Base-by-base conservation (phyloP, 30 jellyfish, hydroid and myxozoan species). In the Turritopsis dohrnii region DNA sequence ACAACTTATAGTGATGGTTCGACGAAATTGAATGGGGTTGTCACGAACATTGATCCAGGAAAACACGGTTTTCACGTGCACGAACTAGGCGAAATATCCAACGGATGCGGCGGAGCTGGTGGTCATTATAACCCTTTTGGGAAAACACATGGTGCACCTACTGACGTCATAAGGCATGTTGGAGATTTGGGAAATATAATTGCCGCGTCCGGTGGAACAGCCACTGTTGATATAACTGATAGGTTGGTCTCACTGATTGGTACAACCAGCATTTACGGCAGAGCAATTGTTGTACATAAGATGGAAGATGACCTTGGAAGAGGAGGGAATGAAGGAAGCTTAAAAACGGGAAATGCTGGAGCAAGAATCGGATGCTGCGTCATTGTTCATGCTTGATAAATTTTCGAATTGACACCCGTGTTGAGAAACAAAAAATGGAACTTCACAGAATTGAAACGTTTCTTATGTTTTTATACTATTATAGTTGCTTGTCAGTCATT, bases 51-150 rank as follows among this genome's bases (percentile, higher is more conserved):
- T 52, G 54, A 75, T 21, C 84, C 96, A 21, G 98, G 98, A 9
- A 83, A 85, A 23, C 99, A 94, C 74, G 99, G 99, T 18, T 88
- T 94, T 52, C 99, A 94, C 69, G 81, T 94, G 52, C 99, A 94
- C 75, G 95, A 94, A 66, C 86, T 65, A 75, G 99, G 99, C 20
- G 97, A 94, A 52, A 54, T 84, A 75, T 85, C 97, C 21, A 88
- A 88, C 74, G 97, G 99, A 13, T 94, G 99, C 79, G 90, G 92
- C 31, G 82, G 96, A 65, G 90, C 99, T n/a, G 99, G 99, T 18
- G 65, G 89, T 17, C 99, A 94, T 83, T 94, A 82, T 82, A 94
- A 94, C 71, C 99, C 99, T 13, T 79, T 74, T 72, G 88, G 87
- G 13, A 82, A 83, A 71, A 75, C 79, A 8, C 99, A 94, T 77